phyloP scores from a whole-genome alignment of 2,888 invertebrate genomes.

The Tachystola acroxantha region DNA sequence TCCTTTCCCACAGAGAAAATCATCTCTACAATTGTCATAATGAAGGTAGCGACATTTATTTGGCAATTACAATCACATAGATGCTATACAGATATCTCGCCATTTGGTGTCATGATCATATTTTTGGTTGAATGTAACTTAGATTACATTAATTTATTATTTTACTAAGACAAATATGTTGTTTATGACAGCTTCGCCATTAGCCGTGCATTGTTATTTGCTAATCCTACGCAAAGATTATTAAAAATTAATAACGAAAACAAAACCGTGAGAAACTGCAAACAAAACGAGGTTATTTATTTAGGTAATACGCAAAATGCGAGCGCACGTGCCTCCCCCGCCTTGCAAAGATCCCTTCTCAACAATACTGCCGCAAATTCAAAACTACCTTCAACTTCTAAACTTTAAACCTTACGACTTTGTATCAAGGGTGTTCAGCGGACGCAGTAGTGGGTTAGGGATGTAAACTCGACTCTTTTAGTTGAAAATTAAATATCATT shows the following conservation, averaged over 20 bases:
- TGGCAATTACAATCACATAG: too few relatives aligned
- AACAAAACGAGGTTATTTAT: conserved; percentile 60
- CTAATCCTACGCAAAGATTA: conserved; percentile 7
- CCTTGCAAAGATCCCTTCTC: conserved; percentile 35
- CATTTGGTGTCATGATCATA: too few relatives aligned
- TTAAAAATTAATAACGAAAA: conserved; percentile 31
- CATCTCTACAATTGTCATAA: too few relatives aligned
- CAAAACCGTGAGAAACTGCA: conserved; percentile 59
- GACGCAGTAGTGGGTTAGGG: conserved; percentile 17
- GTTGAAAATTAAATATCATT: conserved; percentile 72
- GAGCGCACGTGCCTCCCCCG: conserved; percentile 62
- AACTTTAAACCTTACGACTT: conserved; percentile 23
- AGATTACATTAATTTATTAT: too few relatives aligned
- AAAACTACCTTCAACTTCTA: conserved; percentile 20
- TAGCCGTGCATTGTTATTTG: too few relatives aligned
- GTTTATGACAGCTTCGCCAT: too few relatives aligned
- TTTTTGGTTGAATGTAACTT: too few relatives aligned
- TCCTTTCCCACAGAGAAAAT: too few relatives aligned
- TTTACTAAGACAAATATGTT: too few relatives aligned
- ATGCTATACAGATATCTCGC: too few relatives aligned
- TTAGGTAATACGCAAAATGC: conserved; percentile 73
- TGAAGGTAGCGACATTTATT: too few relatives aligned
- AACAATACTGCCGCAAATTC: conserved; percentile 31
- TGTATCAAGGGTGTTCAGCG: conserved; percentile 11
- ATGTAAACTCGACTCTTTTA: conserved; percentile 53